phyloP scores from a whole-genome alignment of 2,888 invertebrate genomes.

The Stenodera caucasica region DNA sequence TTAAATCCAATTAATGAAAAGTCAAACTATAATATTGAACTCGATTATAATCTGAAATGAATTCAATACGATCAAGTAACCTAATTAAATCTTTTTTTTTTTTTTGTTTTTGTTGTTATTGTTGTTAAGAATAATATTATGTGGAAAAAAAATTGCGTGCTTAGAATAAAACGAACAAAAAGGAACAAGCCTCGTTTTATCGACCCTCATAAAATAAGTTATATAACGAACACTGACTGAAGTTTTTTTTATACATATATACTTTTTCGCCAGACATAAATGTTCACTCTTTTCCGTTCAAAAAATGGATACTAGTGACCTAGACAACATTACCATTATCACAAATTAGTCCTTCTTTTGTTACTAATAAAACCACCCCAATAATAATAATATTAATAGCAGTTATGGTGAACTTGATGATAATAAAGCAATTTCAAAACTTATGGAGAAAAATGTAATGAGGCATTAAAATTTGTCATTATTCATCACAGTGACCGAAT shows the following conservation, averaged over 20 bases:
- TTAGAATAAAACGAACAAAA: too few relatives aligned
- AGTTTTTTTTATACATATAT: too few relatives aligned
- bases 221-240: not conserved
- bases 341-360: not conserved
- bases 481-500: too few relatives aligned
- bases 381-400: not conserved
- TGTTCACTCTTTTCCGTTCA: not conserved
- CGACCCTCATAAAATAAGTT: not conserved
- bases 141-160: not conserved
- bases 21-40: slow-evolving; percentile 7
- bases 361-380: not conserved
- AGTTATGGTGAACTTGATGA: too few relatives aligned
- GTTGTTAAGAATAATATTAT: not conserved
- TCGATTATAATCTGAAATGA: not conserved
- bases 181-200: not conserved
- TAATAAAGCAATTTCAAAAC: not conserved
- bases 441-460: not conserved
- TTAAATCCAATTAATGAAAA: slow-evolving; percentile 8
- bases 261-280: not conserved
- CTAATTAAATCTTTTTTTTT: not conserved
- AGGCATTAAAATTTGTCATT: too few relatives aligned
- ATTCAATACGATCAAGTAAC: not conserved
- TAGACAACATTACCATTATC: not conserved
- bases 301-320: too few relatives aligned
- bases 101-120: too few relatives aligned